Percentiles rank a stretch among this genome's conserved stretches.
Conservation (phyloP, 2,113 vertebrate species). For the Cairina moschata region DNA sequence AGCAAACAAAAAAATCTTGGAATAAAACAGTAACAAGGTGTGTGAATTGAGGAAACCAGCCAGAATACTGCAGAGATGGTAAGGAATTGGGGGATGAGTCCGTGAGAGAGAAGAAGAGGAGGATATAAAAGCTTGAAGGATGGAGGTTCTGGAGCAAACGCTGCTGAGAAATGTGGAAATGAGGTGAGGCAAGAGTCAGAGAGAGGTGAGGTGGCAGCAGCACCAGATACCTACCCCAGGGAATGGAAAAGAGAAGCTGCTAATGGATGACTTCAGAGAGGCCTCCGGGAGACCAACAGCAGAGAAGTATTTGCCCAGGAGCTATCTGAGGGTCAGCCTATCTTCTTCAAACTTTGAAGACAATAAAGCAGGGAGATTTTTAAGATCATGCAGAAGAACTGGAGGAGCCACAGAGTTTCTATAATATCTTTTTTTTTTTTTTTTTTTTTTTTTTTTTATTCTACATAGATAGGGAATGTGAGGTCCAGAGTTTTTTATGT, state of each 20-base stretch:
- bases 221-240: fast-evolving
- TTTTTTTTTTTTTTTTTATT: not conserved
- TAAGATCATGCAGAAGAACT: not conserved
- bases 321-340: not conserved
- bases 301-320: not conserved
- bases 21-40: not conserved
- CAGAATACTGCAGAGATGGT: not conserved
- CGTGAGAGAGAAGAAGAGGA: not conserved
- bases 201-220: not conserved
- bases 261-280: not conserved
- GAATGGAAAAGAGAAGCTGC: not conserved
- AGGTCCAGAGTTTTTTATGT: not conserved
- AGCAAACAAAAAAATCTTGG: not conserved
- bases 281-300: not conserved
- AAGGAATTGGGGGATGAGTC: not conserved
- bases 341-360: not conserved
- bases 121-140: not conserved
- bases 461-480: fast-evolving
- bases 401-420: not conserved
- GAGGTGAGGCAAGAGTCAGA: not conserved
- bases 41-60: not conserved
- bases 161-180: not conserved
- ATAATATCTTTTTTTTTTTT: not conserved
- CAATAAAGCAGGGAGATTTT: not conserved
- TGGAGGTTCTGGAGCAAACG: not conserved